A percentile compares a stretch with the other conserved stretches of the same genome.
phyloP scores from a whole-genome alignment of 2,797 vertebrate genomes.

The Falco cherrug region DNA sequence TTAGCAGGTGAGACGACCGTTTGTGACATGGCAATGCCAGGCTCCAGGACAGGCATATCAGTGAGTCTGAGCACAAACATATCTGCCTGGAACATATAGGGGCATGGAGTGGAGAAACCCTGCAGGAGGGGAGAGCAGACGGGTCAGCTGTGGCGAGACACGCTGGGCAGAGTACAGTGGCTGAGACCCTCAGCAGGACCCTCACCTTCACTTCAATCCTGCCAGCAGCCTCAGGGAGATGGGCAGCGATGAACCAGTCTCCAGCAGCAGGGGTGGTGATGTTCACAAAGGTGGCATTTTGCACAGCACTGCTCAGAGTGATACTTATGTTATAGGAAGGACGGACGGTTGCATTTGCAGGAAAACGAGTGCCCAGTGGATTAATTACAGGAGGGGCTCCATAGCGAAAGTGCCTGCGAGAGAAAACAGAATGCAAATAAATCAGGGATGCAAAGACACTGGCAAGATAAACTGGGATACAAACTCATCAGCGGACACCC shows the following conservation, averaged over 20 bases:
- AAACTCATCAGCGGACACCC: neutral
- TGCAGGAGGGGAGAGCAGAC: conserved; percentile 55
- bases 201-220: conserved; percentile 93
- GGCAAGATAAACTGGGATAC: neutral
- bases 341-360: conserved; percentile 77
- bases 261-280: conserved; percentile 85
- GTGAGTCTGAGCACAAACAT: conserved; percentile 85
- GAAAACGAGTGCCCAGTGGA: conserved; percentile 82
- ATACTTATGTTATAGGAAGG: conserved; percentile 80
- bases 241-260: conserved; percentile 91
- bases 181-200: neutral
- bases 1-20: conserved; percentile 69
- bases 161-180: fast-evolving
- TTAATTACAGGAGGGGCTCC: conserved; percentile 93
- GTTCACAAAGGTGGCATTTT: conserved; percentile 84
- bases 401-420: conserved; percentile 84
- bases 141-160: neutral
- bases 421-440: neutral
- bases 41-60: conserved; percentile 83
- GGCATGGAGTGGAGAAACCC: conserved; percentile 88
- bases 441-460: neutral
- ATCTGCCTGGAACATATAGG: conserved; percentile 92
- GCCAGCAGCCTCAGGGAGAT: conserved; percentile 88
- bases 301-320: conserved; percentile 48
- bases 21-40: conserved; percentile 71